Evolutionary conservation across 2,888 invertebrate genomes (phyloP).

Genomic region (Lasioglossum calceatum): DNA sequence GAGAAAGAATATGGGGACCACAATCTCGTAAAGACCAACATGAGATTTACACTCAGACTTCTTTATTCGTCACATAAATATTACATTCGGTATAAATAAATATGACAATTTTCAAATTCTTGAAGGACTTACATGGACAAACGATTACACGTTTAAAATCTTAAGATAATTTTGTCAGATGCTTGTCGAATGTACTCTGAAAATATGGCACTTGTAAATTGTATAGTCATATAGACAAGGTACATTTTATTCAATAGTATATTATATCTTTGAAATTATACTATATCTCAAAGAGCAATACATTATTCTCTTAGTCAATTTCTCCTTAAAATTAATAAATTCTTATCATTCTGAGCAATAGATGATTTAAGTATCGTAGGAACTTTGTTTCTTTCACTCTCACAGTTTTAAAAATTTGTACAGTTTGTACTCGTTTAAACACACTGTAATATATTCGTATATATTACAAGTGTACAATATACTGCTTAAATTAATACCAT

Average conservation of each 20-base stretch:
- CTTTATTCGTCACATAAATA: slow-evolving; percentile 61
- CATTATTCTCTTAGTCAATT: slow-evolving; percentile 34
- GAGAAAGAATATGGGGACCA: neutral
- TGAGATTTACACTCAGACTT: slow-evolving; percentile 8
- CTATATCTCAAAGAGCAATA: slow-evolving; percentile 45
- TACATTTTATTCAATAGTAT: slow-evolving; percentile 28
- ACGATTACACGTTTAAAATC: slow-evolving; percentile 13
- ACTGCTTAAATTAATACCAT: slow-evolving; percentile 16
- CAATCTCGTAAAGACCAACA: neutral
- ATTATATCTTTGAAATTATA: slow-evolving; percentile 30
- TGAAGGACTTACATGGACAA: slow-evolving; percentile 5
- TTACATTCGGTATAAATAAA: slow-evolving; percentile 62
- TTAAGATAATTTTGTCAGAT: slow-evolving; percentile 1
- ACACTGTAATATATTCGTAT: slow-evolving; percentile 22
- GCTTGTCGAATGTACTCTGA: neutral
- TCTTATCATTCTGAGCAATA: slow-evolving; percentile 59
- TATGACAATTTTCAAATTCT: slow-evolving; percentile 31
- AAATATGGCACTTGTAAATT: slow-evolving; percentile 33
- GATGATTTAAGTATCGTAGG: slow-evolving; percentile 62
- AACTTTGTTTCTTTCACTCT: slow-evolving; percentile 61
- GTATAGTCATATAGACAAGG: slow-evolving; percentile 30
- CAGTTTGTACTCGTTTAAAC: slow-evolving; percentile 22
- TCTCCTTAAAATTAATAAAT: slow-evolving; percentile 48
- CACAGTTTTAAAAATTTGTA: slow-evolving; percentile 28
- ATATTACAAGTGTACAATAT: slow-evolving; percentile 20